These are phyloP conservation scores for Microplitis deprimator DNA, from an alignment of 2,888 invertebrate species.

Conservation along the genomic window DNA sequence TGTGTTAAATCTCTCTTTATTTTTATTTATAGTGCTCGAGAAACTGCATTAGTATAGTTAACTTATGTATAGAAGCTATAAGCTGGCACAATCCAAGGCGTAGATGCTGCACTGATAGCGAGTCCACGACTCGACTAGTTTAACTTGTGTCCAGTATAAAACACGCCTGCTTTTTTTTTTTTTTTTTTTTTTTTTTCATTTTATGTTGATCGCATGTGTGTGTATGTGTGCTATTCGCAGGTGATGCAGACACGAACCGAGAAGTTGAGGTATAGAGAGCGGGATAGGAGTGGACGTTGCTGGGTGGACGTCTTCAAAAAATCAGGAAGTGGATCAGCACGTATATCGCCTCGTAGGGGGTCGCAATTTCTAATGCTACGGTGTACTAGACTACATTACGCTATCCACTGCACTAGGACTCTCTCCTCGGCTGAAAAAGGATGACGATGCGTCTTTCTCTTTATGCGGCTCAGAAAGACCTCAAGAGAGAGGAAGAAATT, in stretches of 20 bases:
- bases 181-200: neutral
- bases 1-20: neutral
- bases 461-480: neutral
- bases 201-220: neutral
- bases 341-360: conserved; percentile 35
- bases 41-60: neutral
- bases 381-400: neutral
- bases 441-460: neutral
- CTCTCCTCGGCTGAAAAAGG: conserved; percentile 37
- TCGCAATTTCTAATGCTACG: conserved; percentile 45
- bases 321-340: conserved; percentile 62
- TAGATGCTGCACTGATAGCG: conserved; percentile 61
- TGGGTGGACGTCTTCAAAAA: conserved; percentile 64
- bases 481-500: conserved; percentile 9
- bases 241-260: neutral
- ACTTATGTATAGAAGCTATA: neutral
- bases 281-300: conserved; percentile 62
- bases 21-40: conserved; percentile 34
- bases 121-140: conserved; percentile 31
- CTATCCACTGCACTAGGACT: conserved; percentile 33
- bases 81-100: conserved; percentile 61
- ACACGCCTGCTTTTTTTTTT: neutral
- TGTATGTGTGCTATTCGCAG: neutral
- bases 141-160: conserved; percentile 16
- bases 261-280: conserved; percentile 20